phyloP scores from a whole-genome alignment of 2,888 invertebrate species.

The Standfussiana lucernea region DNA sequence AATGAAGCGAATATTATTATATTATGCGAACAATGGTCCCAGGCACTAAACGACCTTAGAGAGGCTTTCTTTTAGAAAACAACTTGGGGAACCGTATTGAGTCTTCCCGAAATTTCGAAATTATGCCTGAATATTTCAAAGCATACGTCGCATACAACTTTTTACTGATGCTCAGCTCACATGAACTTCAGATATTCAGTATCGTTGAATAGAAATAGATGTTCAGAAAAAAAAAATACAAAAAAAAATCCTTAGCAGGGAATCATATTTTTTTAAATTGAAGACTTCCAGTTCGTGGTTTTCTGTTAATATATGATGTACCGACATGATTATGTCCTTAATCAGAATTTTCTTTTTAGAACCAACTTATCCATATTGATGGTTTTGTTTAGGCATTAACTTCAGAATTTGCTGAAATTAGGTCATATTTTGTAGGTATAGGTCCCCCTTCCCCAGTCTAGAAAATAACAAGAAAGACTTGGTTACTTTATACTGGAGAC shows the following conservation, averaged over 20 bases:
- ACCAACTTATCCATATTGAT: no score
- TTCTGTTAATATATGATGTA: not conserved
- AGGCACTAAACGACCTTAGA: constrained; percentile 30
- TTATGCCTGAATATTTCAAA: not conserved
- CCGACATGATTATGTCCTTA: no score
- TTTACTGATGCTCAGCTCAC: not conserved
- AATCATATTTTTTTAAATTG: no score
- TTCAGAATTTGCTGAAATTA: no score
- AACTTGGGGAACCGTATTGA: constrained; percentile 5
- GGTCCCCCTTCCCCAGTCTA: not conserved
- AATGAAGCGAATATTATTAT: constrained; percentile 40
- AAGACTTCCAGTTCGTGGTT: not conserved
- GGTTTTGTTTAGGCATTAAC: no score
- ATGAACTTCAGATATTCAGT: not conserved
- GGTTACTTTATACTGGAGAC: not conserved
- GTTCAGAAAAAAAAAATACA: no score
- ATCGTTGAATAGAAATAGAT: no score
- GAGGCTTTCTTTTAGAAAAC: constrained; percentile 20
- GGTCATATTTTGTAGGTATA: no score
- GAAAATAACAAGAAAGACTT: not conserved
- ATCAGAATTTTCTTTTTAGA: no score
- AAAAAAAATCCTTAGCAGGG: no score
- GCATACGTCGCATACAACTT: not conserved
- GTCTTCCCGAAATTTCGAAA: not conserved
- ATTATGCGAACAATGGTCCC: constrained; percentile 45